phyloP scores from a whole-genome alignment of 92 coral and sea anemone species.

The Zoanthus solanderi region DNA sequence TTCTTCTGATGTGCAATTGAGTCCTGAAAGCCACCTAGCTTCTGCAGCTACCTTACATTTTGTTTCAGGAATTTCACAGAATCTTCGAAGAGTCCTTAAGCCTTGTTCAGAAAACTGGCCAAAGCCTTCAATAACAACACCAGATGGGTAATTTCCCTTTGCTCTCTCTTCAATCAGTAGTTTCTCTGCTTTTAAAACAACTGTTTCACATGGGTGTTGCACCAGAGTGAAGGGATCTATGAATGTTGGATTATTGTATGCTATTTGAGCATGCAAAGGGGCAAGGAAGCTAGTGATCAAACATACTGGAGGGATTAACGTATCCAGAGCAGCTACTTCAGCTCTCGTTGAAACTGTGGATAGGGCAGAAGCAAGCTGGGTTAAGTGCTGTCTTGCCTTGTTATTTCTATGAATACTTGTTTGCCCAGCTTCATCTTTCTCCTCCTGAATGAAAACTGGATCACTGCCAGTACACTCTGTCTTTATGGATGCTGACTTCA shows the following conservation, averaged over 20 bases:
- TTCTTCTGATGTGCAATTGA: not conserved
- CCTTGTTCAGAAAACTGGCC: conserved; percentile 58
- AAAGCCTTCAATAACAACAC: conserved; percentile 34
- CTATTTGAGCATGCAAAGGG: not conserved
- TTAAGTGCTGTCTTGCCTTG: not conserved
- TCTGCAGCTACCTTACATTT: conserved; percentile 49
- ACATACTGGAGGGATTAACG: not conserved
- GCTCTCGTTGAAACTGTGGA: conserved; percentile 47
- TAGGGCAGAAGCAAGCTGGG: conserved; percentile 23
- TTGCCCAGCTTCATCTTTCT: not conserved
- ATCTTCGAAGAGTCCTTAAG: conserved; percentile 50
- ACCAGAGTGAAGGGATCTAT: conserved; percentile 39
- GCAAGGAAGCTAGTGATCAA: not conserved
- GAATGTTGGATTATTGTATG: not conserved
- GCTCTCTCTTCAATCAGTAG: conserved; percentile 25
- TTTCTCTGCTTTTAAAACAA: conserved; percentile 42
- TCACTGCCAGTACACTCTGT: not conserved
- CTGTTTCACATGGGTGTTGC: conserved; percentile 55
- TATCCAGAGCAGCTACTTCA: conserved; percentile 51
- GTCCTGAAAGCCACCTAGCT: conserved; percentile 52
- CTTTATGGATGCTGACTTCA: not conserved
- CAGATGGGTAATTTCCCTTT: conserved; percentile 40
- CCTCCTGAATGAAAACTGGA: not conserved
- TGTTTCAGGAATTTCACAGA: conserved; percentile 43
- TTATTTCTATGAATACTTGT: not conserved